Evolutionary conservation across 2,113 vertebrate species (phyloP).

Genomic region (Oncorhynchus gorbuscha): DNA sequence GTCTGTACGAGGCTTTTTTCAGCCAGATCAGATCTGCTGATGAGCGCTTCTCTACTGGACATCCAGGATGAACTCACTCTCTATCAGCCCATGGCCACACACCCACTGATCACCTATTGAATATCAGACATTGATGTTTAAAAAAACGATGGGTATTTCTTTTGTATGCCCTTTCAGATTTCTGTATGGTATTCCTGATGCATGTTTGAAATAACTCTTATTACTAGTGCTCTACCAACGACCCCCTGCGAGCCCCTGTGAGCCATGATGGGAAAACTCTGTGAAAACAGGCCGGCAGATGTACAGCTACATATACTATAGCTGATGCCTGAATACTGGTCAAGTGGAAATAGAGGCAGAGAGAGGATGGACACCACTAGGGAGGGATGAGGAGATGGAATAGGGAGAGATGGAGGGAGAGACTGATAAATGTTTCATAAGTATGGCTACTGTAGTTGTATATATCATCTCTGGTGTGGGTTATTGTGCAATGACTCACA

Average conservation of each 20-base stretch:
- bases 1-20: conserved; percentile 38
- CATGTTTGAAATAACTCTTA: too few relatives aligned
- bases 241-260: conserved; percentile 26
- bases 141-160: too few relatives aligned
- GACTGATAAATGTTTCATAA: conserved; percentile 61
- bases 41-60: conserved; percentile 57
- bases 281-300: conserved; percentile 59
- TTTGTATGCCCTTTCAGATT: too few relatives aligned
- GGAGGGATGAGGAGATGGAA: background rate
- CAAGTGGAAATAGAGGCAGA: conserved; percentile 46
- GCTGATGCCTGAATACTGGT: conserved; percentile 25
- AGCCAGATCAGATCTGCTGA: conserved; percentile 38
- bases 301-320: conserved; percentile 37
- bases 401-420: conserved; percentile 6
- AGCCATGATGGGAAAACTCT: conserved; percentile 10
- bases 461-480: conserved; percentile 55
- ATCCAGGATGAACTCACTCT: conserved; percentile 8
- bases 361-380: conserved; percentile 1
- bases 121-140: too few relatives aligned
- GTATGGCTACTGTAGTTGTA: conserved; percentile 46
- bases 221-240: conserved; percentile 13
- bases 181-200: too few relatives aligned
- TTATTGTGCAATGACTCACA: conserved; percentile 43
- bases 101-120: conserved; percentile 1
- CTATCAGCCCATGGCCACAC: conserved; percentile 46